Evolutionary conservation across 1,140 invertebrate species (phyloP), one percentile per base, ranked within the genome.

Genomic region (Drosophila novamexicana): DNA sequence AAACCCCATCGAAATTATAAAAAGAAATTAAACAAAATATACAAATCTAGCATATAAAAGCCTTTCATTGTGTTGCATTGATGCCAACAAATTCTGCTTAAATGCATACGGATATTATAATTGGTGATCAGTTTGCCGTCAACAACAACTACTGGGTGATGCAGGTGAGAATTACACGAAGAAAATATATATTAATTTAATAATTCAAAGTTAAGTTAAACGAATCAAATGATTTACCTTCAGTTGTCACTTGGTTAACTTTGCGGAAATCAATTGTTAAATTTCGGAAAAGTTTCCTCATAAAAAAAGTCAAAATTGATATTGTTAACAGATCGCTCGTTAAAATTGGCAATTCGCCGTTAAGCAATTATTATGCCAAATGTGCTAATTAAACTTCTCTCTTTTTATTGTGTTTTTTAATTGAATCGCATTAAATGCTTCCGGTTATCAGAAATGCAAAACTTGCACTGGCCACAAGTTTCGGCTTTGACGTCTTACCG

Each of bases 21-120:
- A 9, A 9, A 29, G 7, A 66, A 47, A 70, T 64, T 67, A 59
- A 66, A 75, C 56, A 37, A 34, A 71, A 52, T 22, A 79, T 42
- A 39, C 49, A 40, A 64, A 64, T 54, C 61, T 44, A 72, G 47
- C 47, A 62, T 72, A 67, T 57, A 40, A 52, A 45, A 57, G 42
- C 45, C 18, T 29, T 29, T 29, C 22, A 29, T 29, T 7, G n/a
- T 16, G 50, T 73, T 58, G 50, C 61, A 68, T 81, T 83, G 66
- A 86, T 77, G 77, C 22, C 70, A 70, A 75, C 75, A 66, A 91
- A 85, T 84, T 88, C 79, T 75, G 75, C 84, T 76, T 92, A 92
- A 92, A 92, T 92, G 91, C 91, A 92, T 92, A 92, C 90, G 91
- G 91, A 92, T 92, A 92, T 92, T 65, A 90, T 91, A 85, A 91